Evolutionary conservation across 2,888 invertebrate genomes (phyloP).

Genomic region (Acleris holmiana): DNA sequence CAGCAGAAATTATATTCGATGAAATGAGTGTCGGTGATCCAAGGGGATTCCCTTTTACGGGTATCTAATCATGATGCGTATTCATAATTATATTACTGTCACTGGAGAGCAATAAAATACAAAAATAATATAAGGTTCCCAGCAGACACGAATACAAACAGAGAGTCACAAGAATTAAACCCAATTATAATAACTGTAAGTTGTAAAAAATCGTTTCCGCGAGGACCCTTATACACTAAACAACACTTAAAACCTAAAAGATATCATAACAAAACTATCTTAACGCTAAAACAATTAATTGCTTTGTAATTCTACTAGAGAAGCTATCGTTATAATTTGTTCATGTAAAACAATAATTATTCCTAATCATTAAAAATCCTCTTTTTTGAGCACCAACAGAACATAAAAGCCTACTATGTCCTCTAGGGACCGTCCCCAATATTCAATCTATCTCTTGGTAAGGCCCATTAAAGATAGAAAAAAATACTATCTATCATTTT

Average conservation of each 20-base stretch:
- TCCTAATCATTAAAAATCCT: constrained; percentile 1
- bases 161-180: not conserved
- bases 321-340: constrained; percentile 16
- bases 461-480: too few relatives aligned
- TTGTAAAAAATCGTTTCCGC: not conserved
- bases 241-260: constrained; percentile 30
- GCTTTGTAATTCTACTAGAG: constrained; percentile 19
- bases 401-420: not conserved
- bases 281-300: constrained; percentile 25
- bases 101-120: constrained; percentile 29
- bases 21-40: too few relatives aligned
- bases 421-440: too few relatives aligned
- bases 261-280: constrained; percentile 27
- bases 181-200: not conserved
- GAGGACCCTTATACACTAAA: constrained; percentile 17
- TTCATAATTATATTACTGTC: constrained; percentile 1
- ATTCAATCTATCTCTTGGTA: too few relatives aligned
- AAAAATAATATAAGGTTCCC: constrained; percentile 11
- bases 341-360: constrained; percentile 17
- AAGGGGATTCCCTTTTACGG: not conserved
- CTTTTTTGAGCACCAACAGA: constrained; percentile 17
- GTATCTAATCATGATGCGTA: not conserved
- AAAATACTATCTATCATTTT: too few relatives aligned
- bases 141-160: constrained; percentile 1
- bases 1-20: too few relatives aligned